Percentiles rank a stretch among this genome's conserved stretches.
Conservation (phyloP, 2,888 invertebrate species). For the Unio pictorum region DNA sequence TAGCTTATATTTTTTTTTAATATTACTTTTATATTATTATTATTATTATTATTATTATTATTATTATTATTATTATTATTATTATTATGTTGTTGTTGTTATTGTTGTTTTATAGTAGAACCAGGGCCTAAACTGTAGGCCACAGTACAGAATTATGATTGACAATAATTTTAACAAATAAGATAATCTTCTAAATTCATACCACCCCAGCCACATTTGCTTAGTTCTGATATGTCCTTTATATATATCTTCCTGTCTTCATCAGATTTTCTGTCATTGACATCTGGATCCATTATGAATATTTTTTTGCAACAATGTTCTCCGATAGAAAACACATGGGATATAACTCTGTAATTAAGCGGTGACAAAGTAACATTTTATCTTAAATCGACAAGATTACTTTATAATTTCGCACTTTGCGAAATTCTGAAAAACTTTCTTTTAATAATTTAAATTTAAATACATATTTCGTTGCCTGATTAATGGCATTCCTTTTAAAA, state of each 20-base stretch:
- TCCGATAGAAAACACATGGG: conserved; percentile 22
- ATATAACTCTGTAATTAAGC: neutral
- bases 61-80: no score
- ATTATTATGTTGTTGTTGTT: no score
- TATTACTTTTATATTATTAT: no score
- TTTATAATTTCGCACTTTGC: no score
- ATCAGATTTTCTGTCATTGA: neutral
- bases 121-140: neutral
- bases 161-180: neutral
- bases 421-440: no score
- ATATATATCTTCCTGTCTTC: conserved; percentile 22
- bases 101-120: neutral
- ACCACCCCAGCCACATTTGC: conserved; percentile 48
- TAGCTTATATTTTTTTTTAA: no score
- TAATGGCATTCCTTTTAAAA: no score
- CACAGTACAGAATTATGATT: neutral
- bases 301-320: neutral
- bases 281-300: conserved; percentile 16
- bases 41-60: no score
- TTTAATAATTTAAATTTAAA: no score
- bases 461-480: no score
- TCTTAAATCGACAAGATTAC: no score
- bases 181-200: conserved; percentile 1
- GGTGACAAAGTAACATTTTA: no score
- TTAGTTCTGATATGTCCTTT: conserved; percentile 27